Evolutionary conservation across 2,113 vertebrate genomes (phyloP).

Genomic region (Nycticryphes semicollaris): DNA sequence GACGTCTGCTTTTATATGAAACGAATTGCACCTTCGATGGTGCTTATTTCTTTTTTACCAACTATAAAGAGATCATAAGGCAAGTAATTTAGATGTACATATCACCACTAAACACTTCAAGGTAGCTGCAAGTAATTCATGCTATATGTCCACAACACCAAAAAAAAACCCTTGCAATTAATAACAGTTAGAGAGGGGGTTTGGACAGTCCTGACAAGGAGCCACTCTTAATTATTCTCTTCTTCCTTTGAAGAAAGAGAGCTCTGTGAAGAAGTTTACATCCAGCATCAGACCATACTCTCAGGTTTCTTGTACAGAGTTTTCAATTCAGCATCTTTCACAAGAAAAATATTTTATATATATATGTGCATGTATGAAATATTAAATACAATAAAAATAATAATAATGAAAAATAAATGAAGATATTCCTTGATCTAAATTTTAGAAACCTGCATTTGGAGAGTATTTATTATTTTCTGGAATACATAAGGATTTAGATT

Average conservation of each 20-base stretch:
- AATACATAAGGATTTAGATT: slow-evolving; percentile 52
- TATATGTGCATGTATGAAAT: background rate
- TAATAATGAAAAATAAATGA: slow-evolving; percentile 44
- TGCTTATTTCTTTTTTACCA: background rate
- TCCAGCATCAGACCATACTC: background rate
- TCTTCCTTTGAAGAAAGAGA: background rate
- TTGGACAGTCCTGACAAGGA: background rate
- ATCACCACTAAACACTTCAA: background rate
- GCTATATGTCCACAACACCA: background rate
- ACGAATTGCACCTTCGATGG: background rate
- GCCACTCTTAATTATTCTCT: background rate
- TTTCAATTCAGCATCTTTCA: background rate
- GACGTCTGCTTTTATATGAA: background rate
- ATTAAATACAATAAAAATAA: slow-evolving; percentile 3
- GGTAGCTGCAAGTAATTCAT: background rate
- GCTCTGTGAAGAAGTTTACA: background rate
- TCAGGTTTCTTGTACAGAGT: background rate
- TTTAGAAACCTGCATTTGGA: slow-evolving; percentile 1
- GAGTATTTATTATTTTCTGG: slow-evolving; percentile 72
- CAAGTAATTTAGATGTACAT: background rate
- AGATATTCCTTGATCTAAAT: slow-evolving; percentile 20
- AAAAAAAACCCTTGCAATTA: background rate
- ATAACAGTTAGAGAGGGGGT: background rate
- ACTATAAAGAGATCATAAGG: background rate
- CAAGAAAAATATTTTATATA: background rate